phyloP scores from a whole-genome alignment of 2,888 invertebrate species.

The Tetranychus piercei region DNA sequence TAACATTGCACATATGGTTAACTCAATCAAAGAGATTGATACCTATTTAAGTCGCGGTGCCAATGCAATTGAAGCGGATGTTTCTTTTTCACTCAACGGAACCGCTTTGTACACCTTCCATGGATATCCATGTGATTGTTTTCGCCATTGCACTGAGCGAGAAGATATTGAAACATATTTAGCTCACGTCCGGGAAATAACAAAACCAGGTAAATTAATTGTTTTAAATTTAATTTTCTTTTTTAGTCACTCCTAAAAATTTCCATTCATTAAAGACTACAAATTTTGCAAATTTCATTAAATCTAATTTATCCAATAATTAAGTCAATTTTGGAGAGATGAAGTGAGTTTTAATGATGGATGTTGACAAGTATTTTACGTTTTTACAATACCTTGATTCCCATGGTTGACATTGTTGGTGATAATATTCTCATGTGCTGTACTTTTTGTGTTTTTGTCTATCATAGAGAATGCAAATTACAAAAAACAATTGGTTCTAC shows the following conservation, averaged over 20 bases:
- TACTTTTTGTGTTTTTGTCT: background rate
- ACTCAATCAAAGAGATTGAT: slow-evolving; percentile 25
- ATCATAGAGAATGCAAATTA: slow-evolving; percentile 16
- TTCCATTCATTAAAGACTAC: background rate
- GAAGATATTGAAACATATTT: slow-evolving; percentile 24
- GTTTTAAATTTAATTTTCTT: background rate
- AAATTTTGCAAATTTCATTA: background rate
- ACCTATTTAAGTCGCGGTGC: slow-evolving; percentile 26
- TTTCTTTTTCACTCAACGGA: slow-evolving; percentile 25
- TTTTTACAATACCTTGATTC: background rate
- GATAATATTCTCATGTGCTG: background rate
- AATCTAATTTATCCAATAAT: background rate
- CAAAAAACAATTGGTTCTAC: slow-evolving; percentile 22
- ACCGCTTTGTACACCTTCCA: slow-evolving; percentile 25
- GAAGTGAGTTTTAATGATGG: background rate
- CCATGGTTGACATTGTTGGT: background rate
- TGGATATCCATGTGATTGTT: slow-evolving; percentile 29
- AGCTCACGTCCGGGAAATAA: slow-evolving; percentile 23
- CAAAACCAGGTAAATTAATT: slow-evolving; percentile 19
- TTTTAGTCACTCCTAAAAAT: background rate
- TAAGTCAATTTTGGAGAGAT: background rate
- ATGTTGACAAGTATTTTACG: background rate
- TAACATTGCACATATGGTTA: slow-evolving; percentile 29
- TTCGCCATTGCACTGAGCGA: slow-evolving; percentile 25
- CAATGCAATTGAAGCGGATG: slow-evolving; percentile 28